phyloP scores from a whole-genome alignment of 2,113 vertebrate genomes.

The Cyprinodon tularosa region DNA sequence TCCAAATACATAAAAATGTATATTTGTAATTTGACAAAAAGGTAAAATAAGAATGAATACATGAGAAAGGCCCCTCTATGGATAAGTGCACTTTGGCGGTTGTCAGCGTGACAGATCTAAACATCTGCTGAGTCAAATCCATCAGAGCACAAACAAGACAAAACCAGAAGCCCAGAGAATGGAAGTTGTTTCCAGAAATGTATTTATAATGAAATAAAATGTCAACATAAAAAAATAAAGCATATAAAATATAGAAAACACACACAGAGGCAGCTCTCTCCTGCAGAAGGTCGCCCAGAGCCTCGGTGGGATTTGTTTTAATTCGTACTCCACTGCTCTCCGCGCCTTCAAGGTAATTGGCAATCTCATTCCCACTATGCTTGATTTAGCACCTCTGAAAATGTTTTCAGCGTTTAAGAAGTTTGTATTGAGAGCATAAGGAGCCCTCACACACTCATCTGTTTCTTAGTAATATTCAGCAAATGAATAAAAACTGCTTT shows the following conservation, averaged over 20 bases:
- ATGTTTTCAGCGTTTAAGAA: constrained; percentile 61
- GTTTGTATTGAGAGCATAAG: constrained; percentile 50
- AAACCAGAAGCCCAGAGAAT: constrained; percentile 36
- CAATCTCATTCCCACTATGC: constrained; percentile 65
- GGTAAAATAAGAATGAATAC: background rate
- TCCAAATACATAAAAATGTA: background rate
- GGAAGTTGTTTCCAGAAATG: constrained; percentile 53
- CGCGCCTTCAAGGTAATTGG: constrained; percentile 65
- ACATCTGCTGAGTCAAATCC: constrained; percentile 48
- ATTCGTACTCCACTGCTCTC: constrained; percentile 56
- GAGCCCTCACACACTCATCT: constrained; percentile 40
- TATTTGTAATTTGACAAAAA: background rate
- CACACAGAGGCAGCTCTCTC: constrained; percentile 47
- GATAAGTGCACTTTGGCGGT: constrained; percentile 34
- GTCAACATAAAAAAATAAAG: constrained; percentile 71
- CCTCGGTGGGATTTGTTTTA: constrained; percentile 64
- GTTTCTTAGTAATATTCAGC: constrained; percentile 40
- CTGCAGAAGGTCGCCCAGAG: constrained; percentile 43
- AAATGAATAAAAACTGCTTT: constrained; percentile 46
- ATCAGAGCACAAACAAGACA: constrained; percentile 26
- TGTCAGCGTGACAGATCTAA: constrained; percentile 36
- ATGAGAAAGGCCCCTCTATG: constrained; percentile 19
- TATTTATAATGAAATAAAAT: constrained; percentile 70
- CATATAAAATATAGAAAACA: constrained; percentile 62
- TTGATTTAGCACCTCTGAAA: constrained; percentile 67